phyloP scores from a whole-genome alignment of 92 coral and sea anemone species.

The Isaurus tuberculatus region DNA sequence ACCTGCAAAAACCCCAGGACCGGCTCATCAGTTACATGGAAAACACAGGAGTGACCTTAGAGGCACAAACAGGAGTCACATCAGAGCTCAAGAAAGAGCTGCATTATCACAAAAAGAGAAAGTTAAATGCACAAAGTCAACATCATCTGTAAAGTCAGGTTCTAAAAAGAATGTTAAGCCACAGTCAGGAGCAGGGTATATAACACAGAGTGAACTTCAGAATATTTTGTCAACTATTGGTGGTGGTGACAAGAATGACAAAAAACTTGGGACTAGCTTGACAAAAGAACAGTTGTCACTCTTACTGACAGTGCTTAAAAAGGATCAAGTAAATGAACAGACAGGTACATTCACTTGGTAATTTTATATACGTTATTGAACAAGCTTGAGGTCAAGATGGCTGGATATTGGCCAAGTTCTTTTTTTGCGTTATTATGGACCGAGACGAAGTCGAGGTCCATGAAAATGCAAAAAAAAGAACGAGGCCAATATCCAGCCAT shows the following conservation, averaged over 20 bases:
- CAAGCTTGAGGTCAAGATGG: too few relatives aligned
- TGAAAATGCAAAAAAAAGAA: too few relatives aligned
- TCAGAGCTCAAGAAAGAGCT: background rate
- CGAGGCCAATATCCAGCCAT: too few relatives aligned
- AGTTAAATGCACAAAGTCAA: background rate
- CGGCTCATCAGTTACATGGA: conserved; percentile 2
- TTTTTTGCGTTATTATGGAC: too few relatives aligned
- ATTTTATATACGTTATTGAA: background rate
- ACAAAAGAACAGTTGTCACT: conserved; percentile 25
- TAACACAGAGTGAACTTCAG: conserved; percentile 28
- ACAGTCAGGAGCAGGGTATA: conserved; percentile 25
- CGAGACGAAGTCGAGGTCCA: too few relatives aligned
- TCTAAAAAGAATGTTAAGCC: conserved; percentile 2
- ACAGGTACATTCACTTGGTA: background rate
- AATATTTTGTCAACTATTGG: conserved; percentile 24
- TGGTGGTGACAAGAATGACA: background rate
- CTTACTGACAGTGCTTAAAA: conserved; percentile 19
- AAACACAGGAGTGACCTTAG: conserved; percentile 1
- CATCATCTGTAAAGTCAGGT: background rate
- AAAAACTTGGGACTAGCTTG: conserved; percentile 6
- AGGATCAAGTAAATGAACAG: conserved; percentile 21
- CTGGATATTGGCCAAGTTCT: too few relatives aligned
- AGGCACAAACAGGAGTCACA: background rate
- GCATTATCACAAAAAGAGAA: background rate
- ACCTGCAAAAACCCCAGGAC: background rate